Base-by-base conservation (phyloP, 2,113 vertebrate species). In the Caretta caretta region DNA sequence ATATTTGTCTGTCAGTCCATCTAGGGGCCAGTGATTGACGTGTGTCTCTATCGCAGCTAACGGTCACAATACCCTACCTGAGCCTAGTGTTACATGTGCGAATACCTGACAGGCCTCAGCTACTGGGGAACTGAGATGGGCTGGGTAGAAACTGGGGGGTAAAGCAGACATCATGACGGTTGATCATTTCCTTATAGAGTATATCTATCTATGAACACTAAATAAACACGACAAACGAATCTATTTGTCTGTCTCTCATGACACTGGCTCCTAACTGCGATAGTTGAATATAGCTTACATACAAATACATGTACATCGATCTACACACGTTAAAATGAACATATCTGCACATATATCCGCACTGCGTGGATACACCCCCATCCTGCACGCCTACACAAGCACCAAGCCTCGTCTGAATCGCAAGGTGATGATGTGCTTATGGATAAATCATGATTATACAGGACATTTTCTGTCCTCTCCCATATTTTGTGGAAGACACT, bases 11-110 rank as follows among this genome's bases (percentile, higher is more conserved):
- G 78, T 81, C 79, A 83, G 50, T 51, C 87, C 38, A 12, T 20
- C 42, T 51, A 10, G 29, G 35, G 51, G 51, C 24, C 80, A 48
- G 57, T 94, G 96, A 96, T 86, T 96, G 96, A 95, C 91, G 82
- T 51, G 91, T 69, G 93, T 94, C 93, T 94, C 72, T 88, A 92
- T 92, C 84, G 49, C 29, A 91, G 89, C 83, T 86, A 80, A 35
- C 14, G 76, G 54, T 57, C 25, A 53, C 27, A 80, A 48, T 27
- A 27, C 53, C 94, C 76, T 84, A 57, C 83, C 88, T 80, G 90
- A 57, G 56, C 82, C 83, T 56, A 16, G 75, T 13, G 62, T 84
- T 82, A 51, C 80, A 50, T 69, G 49, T 62, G 86, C 78, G 51
- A 85, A 12, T 76, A 78, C 69, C 84, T 89, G 89, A 84, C 90